A percentile compares a stretch with the other conserved stretches of the same genome.
phyloP scores from a whole-genome alignment of 2,113 vertebrate genomes.

The Chaetodon trifascialis region DNA sequence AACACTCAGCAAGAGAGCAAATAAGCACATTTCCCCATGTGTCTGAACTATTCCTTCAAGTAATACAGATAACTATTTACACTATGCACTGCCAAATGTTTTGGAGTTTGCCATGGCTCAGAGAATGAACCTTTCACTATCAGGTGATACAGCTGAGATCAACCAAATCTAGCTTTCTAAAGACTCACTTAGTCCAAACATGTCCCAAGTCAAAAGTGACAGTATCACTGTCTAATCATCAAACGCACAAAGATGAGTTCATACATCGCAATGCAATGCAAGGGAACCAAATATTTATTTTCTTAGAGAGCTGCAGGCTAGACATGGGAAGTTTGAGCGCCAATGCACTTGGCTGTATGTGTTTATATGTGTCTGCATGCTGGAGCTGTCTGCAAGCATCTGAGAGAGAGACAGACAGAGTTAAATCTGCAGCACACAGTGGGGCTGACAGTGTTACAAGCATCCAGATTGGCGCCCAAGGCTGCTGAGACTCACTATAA shows the following conservation, averaged over 20 bases:
- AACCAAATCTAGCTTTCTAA: neutral
- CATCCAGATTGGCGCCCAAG: constrained; percentile 51
- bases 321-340: neutral
- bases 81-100: too few species aligned
- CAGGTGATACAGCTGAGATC: neutral
- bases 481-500: constrained; percentile 41
- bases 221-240: neutral
- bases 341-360: neutral
- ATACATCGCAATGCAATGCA: neutral
- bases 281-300: neutral
- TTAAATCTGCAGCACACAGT: constrained; percentile 10
- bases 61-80: too few species aligned
- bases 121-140: too few species aligned
- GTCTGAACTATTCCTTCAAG: too few species aligned
- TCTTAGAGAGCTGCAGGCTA: neutral
- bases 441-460: constrained; percentile 42
- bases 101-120: too few species aligned
- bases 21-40: too few species aligned
- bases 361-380: constrained; percentile 9
- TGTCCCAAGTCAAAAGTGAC: neutral
- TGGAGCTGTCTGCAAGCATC: neutral
- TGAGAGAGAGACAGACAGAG: neutral
- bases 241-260: neutral
- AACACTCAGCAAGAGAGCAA: too few species aligned
- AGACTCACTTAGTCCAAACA: neutral